A percentile compares a stretch with the other conserved stretches of the same genome.
Evolutionary conservation across 2,113 vertebrate species (phyloP).

Genomic region (Morone chrysops): DNA sequence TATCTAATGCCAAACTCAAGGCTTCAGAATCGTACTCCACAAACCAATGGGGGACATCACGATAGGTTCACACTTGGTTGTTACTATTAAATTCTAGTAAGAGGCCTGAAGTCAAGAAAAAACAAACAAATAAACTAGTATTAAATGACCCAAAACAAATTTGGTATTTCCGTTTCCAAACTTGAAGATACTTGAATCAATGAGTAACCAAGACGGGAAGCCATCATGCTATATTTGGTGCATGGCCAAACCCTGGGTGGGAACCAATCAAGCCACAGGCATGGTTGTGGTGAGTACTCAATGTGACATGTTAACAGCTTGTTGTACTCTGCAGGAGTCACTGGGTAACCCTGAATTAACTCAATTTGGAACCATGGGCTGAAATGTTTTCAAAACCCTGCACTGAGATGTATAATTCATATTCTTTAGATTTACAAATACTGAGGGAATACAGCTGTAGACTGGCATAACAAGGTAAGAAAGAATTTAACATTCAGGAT

Average conservation of each 20-base stretch:
- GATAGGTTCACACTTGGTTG: no score
- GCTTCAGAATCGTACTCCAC: no score
- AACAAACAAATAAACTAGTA: neutral
- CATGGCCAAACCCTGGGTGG: neutral
- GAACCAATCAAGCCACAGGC: neutral
- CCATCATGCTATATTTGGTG: neutral
- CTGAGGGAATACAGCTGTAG: conserved; percentile 17
- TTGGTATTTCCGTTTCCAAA: neutral
- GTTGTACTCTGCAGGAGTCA: conserved; percentile 7
- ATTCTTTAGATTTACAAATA: conserved; percentile 30
- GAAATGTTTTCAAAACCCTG: conserved; percentile 30
- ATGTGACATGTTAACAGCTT: conserved; percentile 6
- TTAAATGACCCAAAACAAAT: neutral
- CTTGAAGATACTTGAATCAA: neutral
- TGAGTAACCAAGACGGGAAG: neutral
- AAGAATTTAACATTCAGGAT: conserved; percentile 18
- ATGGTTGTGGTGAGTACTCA: no score
- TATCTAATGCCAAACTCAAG: no score
- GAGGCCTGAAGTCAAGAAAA: neutral
- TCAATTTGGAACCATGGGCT: conserved; percentile 13
- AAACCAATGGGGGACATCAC: no score
- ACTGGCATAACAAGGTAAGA: conserved; percentile 30
- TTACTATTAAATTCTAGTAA: neutral
- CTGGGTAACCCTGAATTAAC: conserved; percentile 10
- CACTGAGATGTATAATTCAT: conserved; percentile 46